Evolutionary conservation across 2,888 invertebrate genomes (phyloP).

Genomic region (Achlya flavicornis): DNA sequence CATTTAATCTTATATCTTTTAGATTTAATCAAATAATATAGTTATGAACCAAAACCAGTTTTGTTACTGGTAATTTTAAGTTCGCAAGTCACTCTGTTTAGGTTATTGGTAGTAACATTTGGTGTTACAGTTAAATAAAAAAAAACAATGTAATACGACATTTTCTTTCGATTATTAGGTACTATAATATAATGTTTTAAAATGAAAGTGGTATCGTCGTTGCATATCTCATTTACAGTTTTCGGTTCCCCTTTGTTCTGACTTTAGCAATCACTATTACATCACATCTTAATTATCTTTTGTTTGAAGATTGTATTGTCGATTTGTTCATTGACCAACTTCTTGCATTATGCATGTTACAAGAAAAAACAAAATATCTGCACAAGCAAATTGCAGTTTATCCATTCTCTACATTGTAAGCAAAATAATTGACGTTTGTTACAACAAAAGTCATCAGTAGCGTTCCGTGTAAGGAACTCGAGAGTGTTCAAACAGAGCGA

Average conservation of each 20-base stretch:
- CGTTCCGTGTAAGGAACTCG: slow-evolving; percentile 9
- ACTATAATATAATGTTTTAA: not conserved
- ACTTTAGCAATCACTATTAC: slow-evolving; percentile 37
- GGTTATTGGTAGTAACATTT: too few relatives aligned
- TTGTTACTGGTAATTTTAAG: too few relatives aligned
- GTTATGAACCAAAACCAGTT: too few relatives aligned
- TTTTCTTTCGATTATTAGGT: too few relatives aligned
- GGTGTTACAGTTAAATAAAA: too few relatives aligned
- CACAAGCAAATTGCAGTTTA: slow-evolving; percentile 14
- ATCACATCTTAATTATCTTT: slow-evolving; percentile 59
- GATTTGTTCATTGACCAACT: slow-evolving; percentile 66
- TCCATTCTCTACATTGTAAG: slow-evolving; percentile 9
- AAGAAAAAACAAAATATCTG: not conserved
- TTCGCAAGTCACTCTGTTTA: too few relatives aligned
- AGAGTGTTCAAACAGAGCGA: slow-evolving; percentile 56
- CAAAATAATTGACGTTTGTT: slow-evolving; percentile 4
- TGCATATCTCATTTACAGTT: slow-evolving; percentile 30
- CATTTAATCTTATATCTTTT: too few relatives aligned
- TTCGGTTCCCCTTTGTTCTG: slow-evolving; percentile 37
- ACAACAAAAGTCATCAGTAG: slow-evolving; percentile 6
- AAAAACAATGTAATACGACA: too few relatives aligned
- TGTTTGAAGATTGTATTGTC: slow-evolving; percentile 63
- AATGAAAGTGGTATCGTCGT: slow-evolving; percentile 23
- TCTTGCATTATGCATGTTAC: slow-evolving; percentile 43
- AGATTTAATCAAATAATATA: too few relatives aligned